Base-by-base conservation (phyloP, 2,888 invertebrate species). In the Venusia cambrica region DNA sequence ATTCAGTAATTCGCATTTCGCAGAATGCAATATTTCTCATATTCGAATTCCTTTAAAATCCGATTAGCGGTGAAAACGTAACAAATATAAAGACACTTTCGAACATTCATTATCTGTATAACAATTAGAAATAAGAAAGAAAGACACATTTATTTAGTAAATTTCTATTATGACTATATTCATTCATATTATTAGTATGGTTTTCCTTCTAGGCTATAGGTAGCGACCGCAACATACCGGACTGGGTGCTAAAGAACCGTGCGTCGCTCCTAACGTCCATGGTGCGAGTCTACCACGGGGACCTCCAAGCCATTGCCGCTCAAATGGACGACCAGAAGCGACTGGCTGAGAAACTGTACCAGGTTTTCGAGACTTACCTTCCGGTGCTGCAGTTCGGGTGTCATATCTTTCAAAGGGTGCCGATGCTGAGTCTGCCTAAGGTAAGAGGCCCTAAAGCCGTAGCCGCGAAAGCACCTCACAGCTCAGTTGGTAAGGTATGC, bases 331-430 rank as follows among this genome's bases (percentile, higher is more conserved):
- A 72, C 72, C 83, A 83, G 47, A 77, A 79, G 15, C 88, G 81
- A 0, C 59, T 85, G 1, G 62, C 83, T 0, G 92, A 93, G 54
- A 95, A 94, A 66, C 84, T 97, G 38, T 93, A 94, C 73, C 92
- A 93, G 62, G 93, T 97, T 61, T 94, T 97, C 73, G 95, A 96
- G 78, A 94, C 94, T n/a, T 96, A 95, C 73, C 88, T 97, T 30
- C 95, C 96, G 9, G 92, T 96, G 62, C 87, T 96, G 43, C 94
- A 94, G 68, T 93, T 93, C 57, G 93, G 94, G 25, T 94, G 94
- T 26, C 94, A 94, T 71, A 91, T 94, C 48, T 96, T 97, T 73
- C 93, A 94, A 48, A 90, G 94, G 55, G 91, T 95, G 51, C 95
- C 96, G 5, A 92, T 93, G 72, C 81, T 96, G 45, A 91, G 91